phyloP scores from a whole-genome alignment of 2,888 invertebrate species.

The Drosophila atroscutellata region DNA sequence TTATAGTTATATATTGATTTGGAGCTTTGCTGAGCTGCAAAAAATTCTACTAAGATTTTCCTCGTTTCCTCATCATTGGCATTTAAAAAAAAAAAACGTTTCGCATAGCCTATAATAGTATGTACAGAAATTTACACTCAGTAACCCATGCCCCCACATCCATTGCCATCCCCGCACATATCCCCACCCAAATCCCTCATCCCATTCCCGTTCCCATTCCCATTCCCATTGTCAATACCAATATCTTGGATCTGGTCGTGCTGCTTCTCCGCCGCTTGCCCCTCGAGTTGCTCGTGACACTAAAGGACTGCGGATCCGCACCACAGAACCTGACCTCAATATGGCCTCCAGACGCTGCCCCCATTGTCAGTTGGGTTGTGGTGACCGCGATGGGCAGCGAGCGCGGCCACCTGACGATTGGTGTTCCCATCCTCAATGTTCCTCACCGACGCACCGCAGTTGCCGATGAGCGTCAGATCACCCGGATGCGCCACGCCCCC shows the following conservation, averaged over 20 bases:
- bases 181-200: conserved; percentile 16
- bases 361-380: conserved; percentile 85
- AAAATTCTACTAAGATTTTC: conserved; percentile 67
- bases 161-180: conserved; percentile 5
- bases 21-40: conserved; percentile 48
- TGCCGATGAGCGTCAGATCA: conserved; percentile 84
- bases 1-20: conserved; percentile 14
- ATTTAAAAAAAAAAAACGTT: conserved; percentile 38
- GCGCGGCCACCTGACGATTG: conserved; percentile 84
- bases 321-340: conserved; percentile 86
- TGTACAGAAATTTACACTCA: conserved; percentile 61
- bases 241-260: conserved; percentile 48
- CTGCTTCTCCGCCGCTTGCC: conserved; percentile 63
- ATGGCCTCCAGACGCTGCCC: conserved; percentile 92
- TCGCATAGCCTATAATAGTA: conserved; percentile 35
- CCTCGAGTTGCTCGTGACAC: conserved; percentile 81
- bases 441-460: conserved; percentile 84
- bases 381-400: conserved; percentile 85
- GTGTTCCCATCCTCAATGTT: conserved; percentile 84
- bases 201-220: conserved; percentile 5
- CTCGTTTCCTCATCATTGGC: conserved; percentile 19
- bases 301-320: conserved; percentile 84
- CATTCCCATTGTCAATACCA: conserved; percentile 19
- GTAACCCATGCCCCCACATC: conserved; percentile 40
- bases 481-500: conserved; percentile 83